phyloP scores from a whole-genome alignment of 2,797 vertebrate genomes.

The Oreochromis grahami region DNA sequence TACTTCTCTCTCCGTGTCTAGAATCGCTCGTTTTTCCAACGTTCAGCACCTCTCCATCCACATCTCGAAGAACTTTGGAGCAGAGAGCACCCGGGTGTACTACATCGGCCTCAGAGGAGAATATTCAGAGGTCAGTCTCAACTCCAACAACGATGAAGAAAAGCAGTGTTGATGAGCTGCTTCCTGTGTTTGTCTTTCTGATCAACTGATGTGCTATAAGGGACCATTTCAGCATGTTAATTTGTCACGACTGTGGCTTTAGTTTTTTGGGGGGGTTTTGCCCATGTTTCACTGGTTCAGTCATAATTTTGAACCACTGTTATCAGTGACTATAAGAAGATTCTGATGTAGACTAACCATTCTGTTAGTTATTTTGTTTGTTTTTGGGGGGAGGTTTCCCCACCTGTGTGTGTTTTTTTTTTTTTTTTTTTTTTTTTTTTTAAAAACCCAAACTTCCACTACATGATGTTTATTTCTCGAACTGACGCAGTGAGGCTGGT shows the following conservation, averaged over 20 bases:
- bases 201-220: neutral
- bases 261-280: accelerated
- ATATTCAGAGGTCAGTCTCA: constrained; percentile 83
- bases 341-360: neutral
- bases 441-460: neutral
- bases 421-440: too few relatives aligned
- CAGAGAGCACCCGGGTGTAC: constrained; percentile 87
- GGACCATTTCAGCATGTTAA: neutral
- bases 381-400: neutral
- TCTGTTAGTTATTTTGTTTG: neutral
- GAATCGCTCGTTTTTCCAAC: constrained; percentile 92
- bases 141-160: neutral
- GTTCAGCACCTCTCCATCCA: constrained; percentile 93
- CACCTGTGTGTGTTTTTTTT: too few relatives aligned
- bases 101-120: constrained; percentile 95
- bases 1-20: constrained; percentile 45
- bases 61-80: constrained; percentile 93
- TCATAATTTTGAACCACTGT: neutral
- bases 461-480: neutral
- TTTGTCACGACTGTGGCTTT: neutral
- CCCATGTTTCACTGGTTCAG: neutral
- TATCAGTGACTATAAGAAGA: neutral
- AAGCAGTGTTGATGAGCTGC: neutral
- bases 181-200: neutral
- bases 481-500: neutral